Evolutionary conservation across 23 tunicate species (phyloP).

Genomic region (Halocynthia roretzi): DNA sequence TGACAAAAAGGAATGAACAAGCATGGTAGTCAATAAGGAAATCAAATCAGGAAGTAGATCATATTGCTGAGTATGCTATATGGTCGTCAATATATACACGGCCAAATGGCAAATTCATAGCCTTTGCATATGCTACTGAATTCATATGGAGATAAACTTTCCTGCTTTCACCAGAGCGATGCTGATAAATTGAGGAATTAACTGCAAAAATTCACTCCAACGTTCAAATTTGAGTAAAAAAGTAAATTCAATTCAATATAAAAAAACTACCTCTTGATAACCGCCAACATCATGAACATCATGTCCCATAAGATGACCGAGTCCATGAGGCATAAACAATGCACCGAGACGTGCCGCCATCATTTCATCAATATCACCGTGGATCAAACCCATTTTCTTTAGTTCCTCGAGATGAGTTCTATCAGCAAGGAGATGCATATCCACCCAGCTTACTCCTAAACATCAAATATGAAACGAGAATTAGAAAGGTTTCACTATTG

Average conservation of each 20-base stretch:
- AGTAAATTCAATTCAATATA: neutral
- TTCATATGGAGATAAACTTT: too few relatives aligned
- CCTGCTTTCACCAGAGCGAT: too few relatives aligned
- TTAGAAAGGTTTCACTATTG: neutral
- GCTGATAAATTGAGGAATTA: too few relatives aligned
- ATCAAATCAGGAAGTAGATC: too few relatives aligned
- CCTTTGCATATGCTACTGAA: too few relatives aligned
- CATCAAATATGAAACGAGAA: too few relatives aligned
- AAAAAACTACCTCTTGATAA: slow-evolving; percentile 52
- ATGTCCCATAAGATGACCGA: slow-evolving; percentile 95
- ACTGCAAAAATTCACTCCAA: too few relatives aligned
- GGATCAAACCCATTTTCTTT: slow-evolving; percentile 65
- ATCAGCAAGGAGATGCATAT: slow-evolving; percentile 92
- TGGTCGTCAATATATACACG: too few relatives aligned
- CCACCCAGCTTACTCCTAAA: slow-evolving; percentile 92
- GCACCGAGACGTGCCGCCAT: slow-evolving; percentile 83
- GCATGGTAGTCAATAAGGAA: too few relatives aligned
- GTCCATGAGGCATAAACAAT: slow-evolving; percentile 91
- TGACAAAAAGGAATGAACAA: too few relatives aligned
- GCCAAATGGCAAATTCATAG: too few relatives aligned
- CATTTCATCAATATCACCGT: slow-evolving; percentile 82
- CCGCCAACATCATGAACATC: slow-evolving; percentile 99
- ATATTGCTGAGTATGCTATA: too few relatives aligned
- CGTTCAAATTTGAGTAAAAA: neutral
- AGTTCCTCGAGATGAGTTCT: slow-evolving; percentile 83